Percentiles rank a stretch among this genome's conserved stretches.
Conservation (phyloP, 1,140 invertebrate species). For the Aporrectodea caliginosa region DNA sequence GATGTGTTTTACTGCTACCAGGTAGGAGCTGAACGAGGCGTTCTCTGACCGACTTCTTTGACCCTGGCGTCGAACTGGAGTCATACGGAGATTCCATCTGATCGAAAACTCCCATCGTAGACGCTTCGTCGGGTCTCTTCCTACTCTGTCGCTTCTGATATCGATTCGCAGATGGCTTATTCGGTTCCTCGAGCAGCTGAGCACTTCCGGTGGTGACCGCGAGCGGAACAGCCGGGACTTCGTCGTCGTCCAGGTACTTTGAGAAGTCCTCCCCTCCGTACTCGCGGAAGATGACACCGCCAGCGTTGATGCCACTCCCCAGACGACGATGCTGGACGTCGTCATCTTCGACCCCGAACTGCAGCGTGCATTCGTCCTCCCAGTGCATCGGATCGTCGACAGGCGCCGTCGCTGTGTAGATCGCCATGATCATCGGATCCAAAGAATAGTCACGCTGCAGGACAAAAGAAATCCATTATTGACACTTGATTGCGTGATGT, state of each 20-base stretch:
- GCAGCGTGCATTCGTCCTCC: no score
- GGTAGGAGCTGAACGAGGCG: not conserved
- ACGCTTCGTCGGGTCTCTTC: not conserved
- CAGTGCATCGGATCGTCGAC: no score
- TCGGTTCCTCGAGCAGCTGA: not conserved
- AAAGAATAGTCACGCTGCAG: no score
- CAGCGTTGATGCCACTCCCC: no score
- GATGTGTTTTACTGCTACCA: not conserved
- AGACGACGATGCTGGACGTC: no score
- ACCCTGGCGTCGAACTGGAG: not conserved
- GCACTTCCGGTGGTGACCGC: not conserved
- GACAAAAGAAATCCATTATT: no score
- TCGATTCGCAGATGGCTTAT: not conserved
- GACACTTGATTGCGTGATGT: no score
- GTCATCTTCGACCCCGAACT: no score
- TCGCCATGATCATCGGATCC: no score
- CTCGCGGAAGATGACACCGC: not conserved
- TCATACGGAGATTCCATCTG: not conserved
- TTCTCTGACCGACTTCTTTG: not conserved
- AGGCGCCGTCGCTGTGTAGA: no score
- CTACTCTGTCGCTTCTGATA: not conserved
- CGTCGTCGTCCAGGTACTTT: not conserved
- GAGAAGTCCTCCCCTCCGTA: not conserved
- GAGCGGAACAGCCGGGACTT: no score
- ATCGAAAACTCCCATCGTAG: not conserved